Evolutionary conservation across 2,797 vertebrate genomes (phyloP).

Genomic region (Triplophysa yarkandensis): DNA sequence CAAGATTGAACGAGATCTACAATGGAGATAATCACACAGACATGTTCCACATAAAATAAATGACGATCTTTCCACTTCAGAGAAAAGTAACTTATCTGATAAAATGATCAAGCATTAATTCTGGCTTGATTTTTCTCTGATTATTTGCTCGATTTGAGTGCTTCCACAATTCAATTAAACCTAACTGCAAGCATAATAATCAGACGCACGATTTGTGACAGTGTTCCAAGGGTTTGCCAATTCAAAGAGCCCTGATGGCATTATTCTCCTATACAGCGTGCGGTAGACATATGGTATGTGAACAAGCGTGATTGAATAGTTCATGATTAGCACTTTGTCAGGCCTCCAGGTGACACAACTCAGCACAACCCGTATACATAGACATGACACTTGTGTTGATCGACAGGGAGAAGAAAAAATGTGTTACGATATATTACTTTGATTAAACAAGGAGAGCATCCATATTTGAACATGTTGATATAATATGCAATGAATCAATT

Average conservation of each 20-base stretch:
- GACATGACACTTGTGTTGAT: slow-evolving; percentile 8
- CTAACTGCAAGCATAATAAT: slow-evolving; percentile 41
- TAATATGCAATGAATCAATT: background rate
- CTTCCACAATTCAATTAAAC: slow-evolving; percentile 46
- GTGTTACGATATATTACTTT: background rate
- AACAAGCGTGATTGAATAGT: slow-evolving; percentile 37
- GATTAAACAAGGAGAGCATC: slow-evolving; percentile 3
- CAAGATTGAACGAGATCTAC: slow-evolving; percentile 14
- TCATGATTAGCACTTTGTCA: slow-evolving; percentile 37
- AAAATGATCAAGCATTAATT: slow-evolving; percentile 44
- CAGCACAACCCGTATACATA: slow-evolving; percentile 21
- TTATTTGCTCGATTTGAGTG: slow-evolving; percentile 35
- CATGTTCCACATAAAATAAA: slow-evolving; percentile 33
- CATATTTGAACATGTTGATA: background rate
- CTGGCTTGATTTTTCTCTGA: slow-evolving; percentile 37
- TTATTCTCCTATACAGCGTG: slow-evolving; percentile 33
- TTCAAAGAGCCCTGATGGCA: slow-evolving; percentile 22
- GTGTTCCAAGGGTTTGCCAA: slow-evolving; percentile 20
- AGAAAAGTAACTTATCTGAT: slow-evolving; percentile 37
- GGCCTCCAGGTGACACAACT: slow-evolving; percentile 30
- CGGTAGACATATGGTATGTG: slow-evolving; percentile 18
- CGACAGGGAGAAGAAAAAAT: background rate
- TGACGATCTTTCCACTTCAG: slow-evolving; percentile 19
- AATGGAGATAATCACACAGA: slow-evolving; percentile 24
- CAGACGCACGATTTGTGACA: slow-evolving; percentile 25